Percentiles rank a stretch among this genome's conserved stretches.
Evolutionary conservation across 2,888 invertebrate genomes (phyloP).

Genomic region (Nomada fucata): DNA sequence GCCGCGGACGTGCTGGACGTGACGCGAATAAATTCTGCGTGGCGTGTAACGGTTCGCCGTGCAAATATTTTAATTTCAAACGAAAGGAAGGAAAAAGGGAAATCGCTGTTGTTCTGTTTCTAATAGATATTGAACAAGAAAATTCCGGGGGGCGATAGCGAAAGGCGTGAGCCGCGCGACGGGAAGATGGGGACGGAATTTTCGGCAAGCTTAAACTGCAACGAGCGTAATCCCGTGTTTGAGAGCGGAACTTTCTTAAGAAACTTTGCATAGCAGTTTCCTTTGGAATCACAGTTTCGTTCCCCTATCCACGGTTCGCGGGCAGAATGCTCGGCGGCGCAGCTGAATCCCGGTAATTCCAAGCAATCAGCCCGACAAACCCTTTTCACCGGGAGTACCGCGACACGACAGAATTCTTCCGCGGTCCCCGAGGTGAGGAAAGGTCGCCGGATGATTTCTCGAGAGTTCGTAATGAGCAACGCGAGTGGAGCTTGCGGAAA

Average conservation of each 20-base stretch:
- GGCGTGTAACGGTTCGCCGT: not conserved
- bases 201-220: not conserved
- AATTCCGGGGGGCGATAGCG: too few species aligned
- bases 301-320: constrained; percentile 39
- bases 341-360: constrained; percentile 54
- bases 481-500: constrained; percentile 35
- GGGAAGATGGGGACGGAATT: not conserved
- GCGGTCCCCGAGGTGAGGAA: constrained; percentile 50
- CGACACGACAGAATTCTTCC: constrained; percentile 61
- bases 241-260: not conserved
- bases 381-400: constrained; percentile 51
- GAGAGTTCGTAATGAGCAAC: constrained; percentile 59
- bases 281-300: constrained; percentile 21
- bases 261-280: not conserved
- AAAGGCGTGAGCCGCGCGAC: not conserved
- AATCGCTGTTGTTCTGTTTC: not conserved
- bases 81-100: too few species aligned
- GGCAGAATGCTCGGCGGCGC: constrained; percentile 32
- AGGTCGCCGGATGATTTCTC: constrained; percentile 67
- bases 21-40: not conserved
- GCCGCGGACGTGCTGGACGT: not conserved
- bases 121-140: not conserved
- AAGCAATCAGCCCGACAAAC: constrained; percentile 65
- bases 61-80: too few species aligned
- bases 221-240: not conserved